Evolutionary conservation across 1,140 invertebrate genomes (phyloP).

Genomic region (Laodelphax striatellus): DNA sequence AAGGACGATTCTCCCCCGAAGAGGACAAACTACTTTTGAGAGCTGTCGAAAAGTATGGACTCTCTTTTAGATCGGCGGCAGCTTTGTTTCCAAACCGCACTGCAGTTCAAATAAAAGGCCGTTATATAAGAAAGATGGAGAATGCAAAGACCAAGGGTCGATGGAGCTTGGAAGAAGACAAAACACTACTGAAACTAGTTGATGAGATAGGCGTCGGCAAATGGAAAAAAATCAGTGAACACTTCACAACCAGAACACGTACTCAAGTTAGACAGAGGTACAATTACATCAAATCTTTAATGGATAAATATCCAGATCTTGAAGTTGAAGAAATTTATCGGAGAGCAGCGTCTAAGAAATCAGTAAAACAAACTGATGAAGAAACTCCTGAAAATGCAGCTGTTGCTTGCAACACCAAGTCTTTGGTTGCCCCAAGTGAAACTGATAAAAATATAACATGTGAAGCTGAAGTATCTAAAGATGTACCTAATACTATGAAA

Average conservation of each 20-base stretch:
- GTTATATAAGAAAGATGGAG: background rate
- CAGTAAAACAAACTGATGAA: too few relatives aligned
- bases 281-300: background rate
- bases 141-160: background rate
- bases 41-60: slow-evolving; percentile 5
- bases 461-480: background rate
- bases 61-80: background rate
- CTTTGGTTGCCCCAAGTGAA: background rate
- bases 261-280: slow-evolving; percentile 10
- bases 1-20: slow-evolving; percentile 8
- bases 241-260: slow-evolving; percentile 3
- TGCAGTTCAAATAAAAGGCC: background rate
- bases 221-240: slow-evolving; percentile 8
- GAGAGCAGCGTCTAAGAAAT: background rate
- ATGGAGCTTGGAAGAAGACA: slow-evolving; percentile 10
- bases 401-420: too few relatives aligned
- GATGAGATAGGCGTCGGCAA: slow-evolving; percentile 2
- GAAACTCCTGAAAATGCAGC: too few relatives aligned
- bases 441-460: background rate
- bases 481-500: background rate
- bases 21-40: slow-evolving; percentile 7
- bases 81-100: background rate
- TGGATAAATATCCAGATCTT: background rate
- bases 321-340: background rate
- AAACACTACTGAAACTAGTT: background rate